Percentiles rank a stretch among this genome's conserved stretches.
These are phyloP conservation scores for Halictus quadricinctus DNA, from an alignment of 2,888 invertebrate genomes.

Conservation along the genomic window DNA sequence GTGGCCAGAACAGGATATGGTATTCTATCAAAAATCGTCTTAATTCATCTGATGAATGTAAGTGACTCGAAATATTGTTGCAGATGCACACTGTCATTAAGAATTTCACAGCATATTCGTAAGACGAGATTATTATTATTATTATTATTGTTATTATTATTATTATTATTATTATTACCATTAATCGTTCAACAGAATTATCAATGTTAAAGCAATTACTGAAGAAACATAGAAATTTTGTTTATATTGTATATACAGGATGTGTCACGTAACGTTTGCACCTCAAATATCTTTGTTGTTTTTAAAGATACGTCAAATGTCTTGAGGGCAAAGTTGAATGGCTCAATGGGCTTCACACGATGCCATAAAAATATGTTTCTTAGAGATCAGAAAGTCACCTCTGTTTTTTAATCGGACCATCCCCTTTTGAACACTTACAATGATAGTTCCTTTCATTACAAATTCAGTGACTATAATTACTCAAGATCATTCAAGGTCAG, in stretches of 20 bases:
- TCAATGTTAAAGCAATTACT: neutral
- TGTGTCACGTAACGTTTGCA: no score
- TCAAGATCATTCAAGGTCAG: no score
- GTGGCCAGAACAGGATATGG: neutral
- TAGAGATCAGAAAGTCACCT: no score
- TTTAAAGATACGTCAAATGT: no score
- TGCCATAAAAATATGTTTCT: no score
- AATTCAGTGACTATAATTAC: no score
- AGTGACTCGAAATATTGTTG: neutral
- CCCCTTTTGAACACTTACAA: no score
- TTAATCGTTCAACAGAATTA: neutral
- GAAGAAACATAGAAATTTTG: neutral
- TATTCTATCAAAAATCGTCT: neutral
- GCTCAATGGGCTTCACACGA: no score
- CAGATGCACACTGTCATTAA: neutral
- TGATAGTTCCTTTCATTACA: no score
- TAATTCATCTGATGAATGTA: neutral
- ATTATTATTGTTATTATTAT: neutral
- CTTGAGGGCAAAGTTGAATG: no score
- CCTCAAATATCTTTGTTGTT: no score
- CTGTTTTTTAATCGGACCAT: no score
- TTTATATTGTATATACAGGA: neutral
- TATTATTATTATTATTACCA: neutral
- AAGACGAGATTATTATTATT: neutral
- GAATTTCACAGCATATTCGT: neutral